Conservation (phyloP, 2,888 invertebrate species). For the Macrophya annulata region DNA sequence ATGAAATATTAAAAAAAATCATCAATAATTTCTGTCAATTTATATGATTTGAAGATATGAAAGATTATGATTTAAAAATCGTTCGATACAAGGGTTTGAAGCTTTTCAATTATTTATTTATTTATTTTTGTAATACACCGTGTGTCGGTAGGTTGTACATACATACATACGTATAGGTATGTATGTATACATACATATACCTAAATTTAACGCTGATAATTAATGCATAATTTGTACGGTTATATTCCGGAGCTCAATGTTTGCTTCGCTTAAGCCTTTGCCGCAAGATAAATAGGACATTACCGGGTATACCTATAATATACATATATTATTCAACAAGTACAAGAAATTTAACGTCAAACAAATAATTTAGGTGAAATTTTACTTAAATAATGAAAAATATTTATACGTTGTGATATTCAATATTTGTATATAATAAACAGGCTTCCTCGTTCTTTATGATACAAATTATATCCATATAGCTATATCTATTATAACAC, state of each 20-base stretch:
- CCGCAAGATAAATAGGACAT: constrained; percentile 7
- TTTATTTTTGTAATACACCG: neutral
- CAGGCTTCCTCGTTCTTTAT: neutral
- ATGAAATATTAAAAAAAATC: neutral
- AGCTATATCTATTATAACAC: too few species aligned
- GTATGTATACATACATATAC: neutral
- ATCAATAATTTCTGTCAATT: too few species aligned
- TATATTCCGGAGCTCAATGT: constrained; percentile 5
- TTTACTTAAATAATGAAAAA: neutral
- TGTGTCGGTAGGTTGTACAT: neutral
- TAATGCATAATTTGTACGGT: constrained; percentile 26
- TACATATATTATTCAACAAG: constrained; percentile 4
- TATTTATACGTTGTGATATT: neutral
- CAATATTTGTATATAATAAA: neutral
- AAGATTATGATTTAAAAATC: neutral
- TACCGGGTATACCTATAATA: neutral
- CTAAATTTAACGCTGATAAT: constrained; percentile 7
- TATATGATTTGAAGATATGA: neutral
- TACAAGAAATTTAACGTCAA: neutral
- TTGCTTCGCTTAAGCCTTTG: neutral
- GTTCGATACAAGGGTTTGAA: neutral
- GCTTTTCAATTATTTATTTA: neutral
- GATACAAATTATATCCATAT: neutral
- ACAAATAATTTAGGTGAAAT: neutral
- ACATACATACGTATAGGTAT: neutral